Percentiles rank a stretch among this genome's conserved stretches.
Evolutionary conservation across 2,113 vertebrate species (phyloP).

Genomic region (Pungitius pungitius): DNA sequence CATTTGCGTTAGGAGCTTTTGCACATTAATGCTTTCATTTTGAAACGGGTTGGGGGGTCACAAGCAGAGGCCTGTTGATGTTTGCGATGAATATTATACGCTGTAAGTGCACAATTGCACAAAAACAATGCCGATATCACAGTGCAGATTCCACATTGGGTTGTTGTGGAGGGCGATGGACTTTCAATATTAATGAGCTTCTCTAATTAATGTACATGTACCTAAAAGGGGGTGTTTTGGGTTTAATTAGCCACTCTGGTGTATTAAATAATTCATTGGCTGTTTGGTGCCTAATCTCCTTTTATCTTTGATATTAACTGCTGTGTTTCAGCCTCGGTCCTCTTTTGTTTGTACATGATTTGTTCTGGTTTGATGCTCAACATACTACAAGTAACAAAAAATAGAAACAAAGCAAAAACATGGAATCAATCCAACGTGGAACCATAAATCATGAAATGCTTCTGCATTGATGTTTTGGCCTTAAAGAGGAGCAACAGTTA

Average conservation of each 20-base stretch:
- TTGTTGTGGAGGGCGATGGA: not conserved
- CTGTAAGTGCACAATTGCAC: not conserved
- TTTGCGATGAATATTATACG: not conserved
- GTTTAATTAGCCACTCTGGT: slow-evolving; percentile 7
- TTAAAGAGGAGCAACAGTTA: not conserved
- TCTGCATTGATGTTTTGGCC: not conserved
- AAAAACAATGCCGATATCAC: not conserved
- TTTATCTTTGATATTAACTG: slow-evolving; percentile 9
- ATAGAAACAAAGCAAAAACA: not conserved
- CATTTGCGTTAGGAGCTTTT: slow-evolving; percentile 49
- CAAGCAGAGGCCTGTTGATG: not conserved
- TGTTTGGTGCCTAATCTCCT: slow-evolving; percentile 9
- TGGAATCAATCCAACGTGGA: not conserved
- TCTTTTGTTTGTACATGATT: not conserved
- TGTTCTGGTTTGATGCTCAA: not conserved
- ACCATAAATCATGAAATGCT: no score
- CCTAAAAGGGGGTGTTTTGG: slow-evolving; percentile 1
- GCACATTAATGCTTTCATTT: slow-evolving; percentile 43
- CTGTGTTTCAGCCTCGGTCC: not conserved
- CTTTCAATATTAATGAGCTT: slow-evolving; percentile 16
- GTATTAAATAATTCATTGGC: slow-evolving; percentile 30
- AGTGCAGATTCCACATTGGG: not conserved
- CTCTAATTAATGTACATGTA: slow-evolving; percentile 20
- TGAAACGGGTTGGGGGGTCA: slow-evolving; percentile 13
- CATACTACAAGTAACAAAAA: not conserved